Base-by-base conservation (phyloP, 2,797 vertebrate species). In the Sorex maritimensis region DNA sequence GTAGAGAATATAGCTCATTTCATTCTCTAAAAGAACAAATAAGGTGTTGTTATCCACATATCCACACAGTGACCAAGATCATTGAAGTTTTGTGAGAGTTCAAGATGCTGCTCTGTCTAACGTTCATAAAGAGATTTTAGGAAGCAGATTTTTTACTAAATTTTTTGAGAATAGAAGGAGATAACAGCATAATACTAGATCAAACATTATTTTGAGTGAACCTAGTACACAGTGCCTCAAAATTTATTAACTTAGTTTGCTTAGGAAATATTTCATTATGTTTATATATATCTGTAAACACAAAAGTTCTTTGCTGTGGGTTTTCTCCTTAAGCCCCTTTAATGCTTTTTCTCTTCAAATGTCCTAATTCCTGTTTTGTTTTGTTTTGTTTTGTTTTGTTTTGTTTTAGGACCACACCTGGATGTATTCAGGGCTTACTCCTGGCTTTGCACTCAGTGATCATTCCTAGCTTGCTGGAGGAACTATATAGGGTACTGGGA, bases 121-220 rank as follows among this genome's bases (percentile, higher is more conserved):
- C 34, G 34, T 34, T 34, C 34, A 34, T 34, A 34, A 34, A 34
- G 2, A 65, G 63, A 75, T 72, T 23, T 93, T 74, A 61, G 13
- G 21, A 15, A 30, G 72, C 1, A 81, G 5, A 4, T 44, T 92
- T 82, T 52, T 69, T 90, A 79, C 15, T 78, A 90, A 89, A 67
- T 68, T 65, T 80, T 91, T 75, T 68, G 14, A 6, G 61, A 81
- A 49, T 26, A 21, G 69, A 89, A 23, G 8, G 86, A 94, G 30
- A 82, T 46, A 14, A 72, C 5, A 88, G 19, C 26, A 26, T 8
- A 38, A 17, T 28, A 30, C 38, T 81, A 14, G 26, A 55, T 7
- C 4, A 34, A 84, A 30, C 24, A 49, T 82, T 65, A 68, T 68
- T 92, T 86, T 58, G 41, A 93, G 92, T 49, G 3, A 28, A 38